These are phyloP conservation scores for Ardeotis arabs DNA, from an alignment of 2,113 vertebrate species.

Conservation along the genomic window DNA sequence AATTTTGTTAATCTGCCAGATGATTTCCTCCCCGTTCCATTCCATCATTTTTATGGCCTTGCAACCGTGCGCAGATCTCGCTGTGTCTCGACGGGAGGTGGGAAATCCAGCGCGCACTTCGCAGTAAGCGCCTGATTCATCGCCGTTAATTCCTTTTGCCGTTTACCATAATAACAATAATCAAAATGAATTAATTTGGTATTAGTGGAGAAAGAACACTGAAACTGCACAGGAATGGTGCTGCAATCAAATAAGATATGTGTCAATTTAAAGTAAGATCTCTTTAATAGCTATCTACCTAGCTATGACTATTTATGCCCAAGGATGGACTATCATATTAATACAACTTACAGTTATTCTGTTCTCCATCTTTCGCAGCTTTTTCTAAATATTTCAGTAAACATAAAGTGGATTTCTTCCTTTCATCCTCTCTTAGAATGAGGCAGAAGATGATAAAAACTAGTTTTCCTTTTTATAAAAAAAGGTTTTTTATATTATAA, in stretches of 20 bases:
- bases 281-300: conserved; percentile 36
- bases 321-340: neutral
- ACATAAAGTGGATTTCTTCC: neutral
- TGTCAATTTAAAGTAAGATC: conserved; percentile 15
- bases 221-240: conserved; percentile 22
- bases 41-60: conserved; percentile 15
- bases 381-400: conserved; percentile 55
- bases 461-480: neutral
- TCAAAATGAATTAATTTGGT: conserved; percentile 61
- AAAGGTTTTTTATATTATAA: no score
- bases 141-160: conserved; percentile 16
- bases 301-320: neutral
- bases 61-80: neutral
- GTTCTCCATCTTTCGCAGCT: conserved; percentile 1
- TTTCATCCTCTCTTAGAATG: neutral
- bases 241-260: conserved; percentile 11
- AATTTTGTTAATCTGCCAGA: neutral
- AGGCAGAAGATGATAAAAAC: conserved; percentile 44
- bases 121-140: neutral
- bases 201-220: conserved; percentile 19
- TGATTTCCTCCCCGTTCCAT: neutral
- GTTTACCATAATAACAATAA: conserved; percentile 43
- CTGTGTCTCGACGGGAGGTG: neutral
- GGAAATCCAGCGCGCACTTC: neutral
- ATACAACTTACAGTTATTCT: neutral